A percentile compares a stretch with the other conserved stretches of the same genome.
phyloP scores from a whole-genome alignment of 2,888 invertebrate genomes.

The Tuberolachnus salignus region DNA sequence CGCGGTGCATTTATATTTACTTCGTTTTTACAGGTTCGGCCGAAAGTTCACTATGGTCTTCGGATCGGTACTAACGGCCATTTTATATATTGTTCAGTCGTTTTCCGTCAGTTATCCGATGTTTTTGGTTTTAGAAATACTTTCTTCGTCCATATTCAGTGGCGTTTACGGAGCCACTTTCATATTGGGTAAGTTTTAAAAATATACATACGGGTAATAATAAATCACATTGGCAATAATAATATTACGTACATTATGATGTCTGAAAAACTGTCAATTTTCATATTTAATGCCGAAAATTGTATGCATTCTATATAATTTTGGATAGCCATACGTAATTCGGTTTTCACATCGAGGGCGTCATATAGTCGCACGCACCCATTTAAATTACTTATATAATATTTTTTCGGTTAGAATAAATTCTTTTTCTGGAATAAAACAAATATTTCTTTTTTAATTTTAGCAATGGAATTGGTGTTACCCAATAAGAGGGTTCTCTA shows the following conservation, averaged over 20 bases:
- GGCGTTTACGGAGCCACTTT: constrained; percentile 70
- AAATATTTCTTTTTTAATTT: background rate
- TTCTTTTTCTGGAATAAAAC: no score
- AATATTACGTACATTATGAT: background rate
- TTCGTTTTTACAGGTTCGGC: constrained; percentile 65
- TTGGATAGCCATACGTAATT: no score
- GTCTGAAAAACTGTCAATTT: background rate
- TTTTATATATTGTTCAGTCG: constrained; percentile 68
- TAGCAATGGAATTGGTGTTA: constrained; percentile 47
- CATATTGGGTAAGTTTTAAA: constrained; percentile 64
- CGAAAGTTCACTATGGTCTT: constrained; percentile 68
- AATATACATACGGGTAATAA: background rate
- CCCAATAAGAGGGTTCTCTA: constrained; percentile 31
- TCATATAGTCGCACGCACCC: background rate
- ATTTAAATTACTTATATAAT: background rate
- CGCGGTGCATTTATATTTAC: no score
- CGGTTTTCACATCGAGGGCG: background rate
- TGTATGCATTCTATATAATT: no score
- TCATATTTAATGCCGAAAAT: no score
- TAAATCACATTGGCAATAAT: background rate
- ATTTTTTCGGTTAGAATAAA: background rate
- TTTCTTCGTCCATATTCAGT: constrained; percentile 70
- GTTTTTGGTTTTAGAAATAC: constrained; percentile 66
- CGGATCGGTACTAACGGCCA: constrained; percentile 67
- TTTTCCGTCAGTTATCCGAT: constrained; percentile 66